Evolutionary conservation across 92 coral and sea anemone species (phyloP).

Genomic region (Chrysogorgia sp.): DNA sequence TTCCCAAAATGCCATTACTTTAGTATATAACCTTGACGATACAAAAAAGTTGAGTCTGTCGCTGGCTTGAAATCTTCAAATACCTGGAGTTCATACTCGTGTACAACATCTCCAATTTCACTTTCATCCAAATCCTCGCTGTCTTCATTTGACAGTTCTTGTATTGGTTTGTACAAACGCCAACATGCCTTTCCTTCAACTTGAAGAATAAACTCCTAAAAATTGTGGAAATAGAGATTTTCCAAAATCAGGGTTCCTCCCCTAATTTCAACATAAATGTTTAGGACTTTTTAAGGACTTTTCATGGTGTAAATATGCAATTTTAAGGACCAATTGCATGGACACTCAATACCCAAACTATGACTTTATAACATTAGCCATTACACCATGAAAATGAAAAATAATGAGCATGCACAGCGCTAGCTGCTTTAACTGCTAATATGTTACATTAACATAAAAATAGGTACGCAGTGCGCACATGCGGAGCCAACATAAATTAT

Average conservation of each 20-base stretch:
- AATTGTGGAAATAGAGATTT: conserved; percentile 22
- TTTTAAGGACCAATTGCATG: not conserved
- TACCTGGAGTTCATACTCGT: conserved; percentile 84
- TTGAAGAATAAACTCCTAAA: conserved; percentile 85
- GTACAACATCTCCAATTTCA: conserved; percentile 73
- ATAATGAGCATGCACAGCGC: too few species aligned
- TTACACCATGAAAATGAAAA: too few species aligned
- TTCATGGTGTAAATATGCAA: not conserved
- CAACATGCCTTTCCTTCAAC: conserved; percentile 87
- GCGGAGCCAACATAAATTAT: too few species aligned
- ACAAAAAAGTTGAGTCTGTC: not conserved
- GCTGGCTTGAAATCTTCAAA: not conserved
- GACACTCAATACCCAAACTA: too few species aligned
- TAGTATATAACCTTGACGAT: not conserved
- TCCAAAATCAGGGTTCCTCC: too few species aligned
- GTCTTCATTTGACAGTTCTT: conserved; percentile 76
- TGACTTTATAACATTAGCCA: too few species aligned
- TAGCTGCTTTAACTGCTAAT: too few species aligned
- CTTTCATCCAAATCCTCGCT: conserved; percentile 80
- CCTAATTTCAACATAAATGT: too few species aligned
- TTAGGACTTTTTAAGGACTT: too few species aligned
- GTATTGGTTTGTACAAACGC: conserved; percentile 73
- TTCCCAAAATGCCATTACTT: not conserved
- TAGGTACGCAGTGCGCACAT: too few species aligned
- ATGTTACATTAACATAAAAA: too few species aligned